Evolutionary conservation across 2,113 vertebrate species (phyloP), one percentile per base, ranked within the genome.

Genomic region (Rattus rattus): DNA sequence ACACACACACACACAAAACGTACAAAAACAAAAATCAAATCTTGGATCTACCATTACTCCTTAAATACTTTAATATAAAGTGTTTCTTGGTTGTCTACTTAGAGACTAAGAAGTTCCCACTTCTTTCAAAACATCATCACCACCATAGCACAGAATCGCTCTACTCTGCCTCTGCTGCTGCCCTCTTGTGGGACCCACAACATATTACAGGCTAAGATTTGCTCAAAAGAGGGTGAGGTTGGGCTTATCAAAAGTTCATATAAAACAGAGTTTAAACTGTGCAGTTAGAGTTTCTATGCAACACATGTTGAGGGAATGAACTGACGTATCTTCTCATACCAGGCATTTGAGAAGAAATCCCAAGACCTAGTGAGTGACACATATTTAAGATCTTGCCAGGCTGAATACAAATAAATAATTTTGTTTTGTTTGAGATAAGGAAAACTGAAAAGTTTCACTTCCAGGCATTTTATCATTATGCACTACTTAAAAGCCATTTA

Each of bases 131-230:
- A 65, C 20, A 59, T 59, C 20, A 59, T 59, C 20, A 63, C n/a
- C n/a, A 88, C 6, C 39, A 56, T 28, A 90, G 72, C 24, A 95
- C 49, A 92, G 36, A 97, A 73, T 14, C 63, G 11, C 36, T 52
- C 26, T 56, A 36, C 76, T 52, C 89, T 52, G 49, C 84, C 28
- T 47, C 72, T 65, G 10, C 19, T 92, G 49, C 63, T 92, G 43
- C 49, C 14, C 59, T 30, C 33, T 86, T 89, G 30, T 59, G 20
- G 52, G 47, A 80, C 49, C 86, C 75, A 26, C 2, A 17, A 69
- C 14, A 56, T 75, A 96, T 96, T 87, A 80, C 63, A 94, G 33
- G 63, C 80, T 67, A 89, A 95, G 96, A 86, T 86, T 33, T 79
- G 2, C 17, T 14, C 19, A 39, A 56, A 69, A 10, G n/a, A 33